phyloP scores from a whole-genome alignment of 2,797 vertebrate genomes.

The Typhlichthys subterraneus region DNA sequence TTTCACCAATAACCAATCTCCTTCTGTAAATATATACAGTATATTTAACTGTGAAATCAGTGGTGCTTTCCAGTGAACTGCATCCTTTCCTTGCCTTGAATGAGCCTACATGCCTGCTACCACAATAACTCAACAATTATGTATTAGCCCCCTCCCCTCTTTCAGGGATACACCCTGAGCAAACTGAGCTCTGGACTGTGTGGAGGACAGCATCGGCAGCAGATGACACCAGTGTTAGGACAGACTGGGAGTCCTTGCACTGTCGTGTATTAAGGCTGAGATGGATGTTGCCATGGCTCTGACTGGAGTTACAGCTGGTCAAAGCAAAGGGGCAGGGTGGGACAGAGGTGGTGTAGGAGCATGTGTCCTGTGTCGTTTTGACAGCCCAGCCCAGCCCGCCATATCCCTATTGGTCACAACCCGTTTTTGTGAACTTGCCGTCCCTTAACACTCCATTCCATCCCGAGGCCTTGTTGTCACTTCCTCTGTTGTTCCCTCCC shows the following conservation, averaged over 20 bases:
- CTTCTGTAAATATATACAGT: constrained; percentile 12
- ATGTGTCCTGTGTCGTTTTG: constrained; percentile 13
- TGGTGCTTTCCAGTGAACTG: constrained; percentile 35
- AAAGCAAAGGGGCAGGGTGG: constrained; percentile 21
- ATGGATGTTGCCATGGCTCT: constrained; percentile 30
- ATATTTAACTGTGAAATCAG: constrained; percentile 12
- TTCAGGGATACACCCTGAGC: constrained; percentile 31
- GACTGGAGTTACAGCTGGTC: constrained; percentile 38
- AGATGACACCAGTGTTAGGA: constrained; percentile 27
- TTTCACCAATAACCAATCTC: constrained; percentile 25
- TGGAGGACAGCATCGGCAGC: constrained; percentile 1
- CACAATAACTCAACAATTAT: constrained; percentile 36
- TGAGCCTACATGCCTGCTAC: constrained; percentile 1
- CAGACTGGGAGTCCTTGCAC: background rate
- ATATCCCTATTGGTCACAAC: constrained; percentile 25
- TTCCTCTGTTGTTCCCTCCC: constrained; percentile 19
- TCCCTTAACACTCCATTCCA: constrained; percentile 22
- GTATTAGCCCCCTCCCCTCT: constrained; percentile 43
- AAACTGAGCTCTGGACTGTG: constrained; percentile 27
- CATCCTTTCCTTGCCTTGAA: constrained; percentile 14
- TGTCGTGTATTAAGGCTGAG: constrained; percentile 38
- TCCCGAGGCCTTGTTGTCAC: constrained; percentile 42
- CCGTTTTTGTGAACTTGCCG: constrained; percentile 14
- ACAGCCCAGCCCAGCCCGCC: constrained; percentile 43
- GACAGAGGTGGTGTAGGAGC: background rate